These are phyloP conservation scores for Tipula helvola DNA, from an alignment of 2,888 invertebrate species.

Conservation along the genomic window DNA sequence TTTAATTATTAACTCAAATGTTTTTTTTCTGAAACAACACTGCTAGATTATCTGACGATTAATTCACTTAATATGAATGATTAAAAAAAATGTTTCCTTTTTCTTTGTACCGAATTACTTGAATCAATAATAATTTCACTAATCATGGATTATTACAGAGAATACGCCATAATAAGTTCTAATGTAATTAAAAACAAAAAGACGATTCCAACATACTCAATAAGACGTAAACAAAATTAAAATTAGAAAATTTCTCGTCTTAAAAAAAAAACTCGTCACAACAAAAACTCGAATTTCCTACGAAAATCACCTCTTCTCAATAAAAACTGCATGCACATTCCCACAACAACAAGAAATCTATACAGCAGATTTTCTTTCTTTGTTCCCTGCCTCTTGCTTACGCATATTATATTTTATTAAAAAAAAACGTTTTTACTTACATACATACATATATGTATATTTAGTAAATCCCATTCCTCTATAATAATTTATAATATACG, in stretches of 20 bases:
- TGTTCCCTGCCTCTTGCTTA: background rate
- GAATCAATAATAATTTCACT: too few relatives aligned
- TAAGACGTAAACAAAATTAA: background rate
- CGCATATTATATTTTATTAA: background rate
- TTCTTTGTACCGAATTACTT: too few relatives aligned
- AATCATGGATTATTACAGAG: background rate
- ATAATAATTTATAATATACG: background rate
- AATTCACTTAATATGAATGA: too few relatives aligned
- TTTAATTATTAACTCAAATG: too few relatives aligned
- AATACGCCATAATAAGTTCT: background rate
- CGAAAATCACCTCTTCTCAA: background rate
- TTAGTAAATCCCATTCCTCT: background rate
- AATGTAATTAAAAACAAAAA: background rate
- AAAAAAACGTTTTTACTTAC: background rate
- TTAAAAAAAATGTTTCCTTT: too few relatives aligned
- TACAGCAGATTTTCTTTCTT: background rate
- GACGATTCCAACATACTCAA: background rate
- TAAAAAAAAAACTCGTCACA: background rate
- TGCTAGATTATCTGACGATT: too few relatives aligned
- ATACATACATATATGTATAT: too few relatives aligned
- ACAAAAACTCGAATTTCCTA: background rate
- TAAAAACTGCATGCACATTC: background rate
- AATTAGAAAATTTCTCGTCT: background rate
- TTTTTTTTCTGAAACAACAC: too few relatives aligned
- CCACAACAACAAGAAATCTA: background rate